Percentiles rank a stretch among this genome's conserved stretches.
Evolutionary conservation across 2,797 vertebrate species (phyloP).

Genomic region (Tokudaia tokunoshimensis): DNA sequence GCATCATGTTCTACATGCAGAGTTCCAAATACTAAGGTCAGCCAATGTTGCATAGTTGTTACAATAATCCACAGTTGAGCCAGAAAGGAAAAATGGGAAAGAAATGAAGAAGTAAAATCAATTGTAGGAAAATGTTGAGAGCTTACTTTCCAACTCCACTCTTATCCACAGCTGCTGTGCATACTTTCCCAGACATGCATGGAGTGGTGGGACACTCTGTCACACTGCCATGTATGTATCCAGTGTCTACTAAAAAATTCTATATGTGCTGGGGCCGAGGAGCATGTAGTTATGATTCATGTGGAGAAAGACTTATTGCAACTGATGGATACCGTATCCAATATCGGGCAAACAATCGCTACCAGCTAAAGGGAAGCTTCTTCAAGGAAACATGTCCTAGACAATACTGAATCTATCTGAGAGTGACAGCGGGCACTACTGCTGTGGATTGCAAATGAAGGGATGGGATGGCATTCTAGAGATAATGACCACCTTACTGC

Average conservation of each 20-base stretch:
- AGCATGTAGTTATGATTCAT: conserved; percentile 67
- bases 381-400: conserved; percentile 87
- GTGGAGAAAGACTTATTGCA: neutral
- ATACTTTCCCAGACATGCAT: neutral
- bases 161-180: conserved; percentile 19
- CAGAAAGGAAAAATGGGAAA: conserved; percentile 46
- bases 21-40: neutral
- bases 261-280: conserved; percentile 88
- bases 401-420: conserved; percentile 85
- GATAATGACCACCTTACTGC: conserved; percentile 72
- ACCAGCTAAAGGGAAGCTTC: conserved; percentile 81
- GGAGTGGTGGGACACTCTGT: conserved; percentile 83
- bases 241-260: conserved; percentile 73
- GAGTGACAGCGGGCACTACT: conserved; percentile 88
- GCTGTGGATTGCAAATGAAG: conserved; percentile 88
- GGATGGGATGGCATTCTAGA: conserved; percentile 89
- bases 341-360: conserved; percentile 68
- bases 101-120: conserved; percentile 78
- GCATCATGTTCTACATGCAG: no score
- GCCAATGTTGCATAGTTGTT: neutral
- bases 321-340: neutral
- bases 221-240: conserved; percentile 88
- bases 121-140: neutral
- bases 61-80: neutral
- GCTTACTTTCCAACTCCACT: neutral